Conservation (phyloP, 2,888 invertebrate genomes). For the Drosophila setosimentum region DNA sequence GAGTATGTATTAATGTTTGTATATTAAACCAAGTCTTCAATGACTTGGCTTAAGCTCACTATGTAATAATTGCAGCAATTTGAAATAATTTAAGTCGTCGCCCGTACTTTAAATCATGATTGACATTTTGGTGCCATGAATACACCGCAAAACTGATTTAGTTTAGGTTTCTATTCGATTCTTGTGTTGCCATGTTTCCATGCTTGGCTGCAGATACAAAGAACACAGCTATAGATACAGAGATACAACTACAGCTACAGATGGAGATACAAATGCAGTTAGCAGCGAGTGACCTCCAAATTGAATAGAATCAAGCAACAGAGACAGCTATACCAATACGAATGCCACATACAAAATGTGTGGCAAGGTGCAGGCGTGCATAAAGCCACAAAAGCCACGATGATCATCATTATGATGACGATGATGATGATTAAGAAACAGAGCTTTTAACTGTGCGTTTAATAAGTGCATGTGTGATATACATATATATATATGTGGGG, state of each 20-base stretch:
- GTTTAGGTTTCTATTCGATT: slow-evolving; percentile 47
- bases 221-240: slow-evolving; percentile 40
- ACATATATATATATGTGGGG: background rate
- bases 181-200: slow-evolving; percentile 37
- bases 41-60: background rate
- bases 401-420: slow-evolving; percentile 35
- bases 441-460: slow-evolving; percentile 50
- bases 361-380: slow-evolving; percentile 75
- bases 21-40: background rate
- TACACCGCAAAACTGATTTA: slow-evolving; percentile 76
- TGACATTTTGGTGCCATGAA: slow-evolving; percentile 80
- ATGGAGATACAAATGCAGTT: slow-evolving; percentile 55
- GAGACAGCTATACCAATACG: slow-evolving; percentile 18
- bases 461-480: slow-evolving; percentile 48
- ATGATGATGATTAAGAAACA: slow-evolving; percentile 52
- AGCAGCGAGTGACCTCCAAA: slow-evolving; percentile 71
- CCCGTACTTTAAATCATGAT: slow-evolving; percentile 58
- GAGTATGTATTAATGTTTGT: background rate
- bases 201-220: slow-evolving; percentile 69
- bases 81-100: slow-evolving; percentile 8
- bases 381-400: slow-evolving; percentile 63
- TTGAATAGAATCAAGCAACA: slow-evolving; percentile 42
- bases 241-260: slow-evolving; percentile 16
- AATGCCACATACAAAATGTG: slow-evolving; percentile 48
- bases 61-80: slow-evolving; percentile 10